Percentiles rank a stretch among this genome's conserved stretches.
Conservation (phyloP, 2,797 vertebrate species). For the Phataginus tetradactyla region DNA sequence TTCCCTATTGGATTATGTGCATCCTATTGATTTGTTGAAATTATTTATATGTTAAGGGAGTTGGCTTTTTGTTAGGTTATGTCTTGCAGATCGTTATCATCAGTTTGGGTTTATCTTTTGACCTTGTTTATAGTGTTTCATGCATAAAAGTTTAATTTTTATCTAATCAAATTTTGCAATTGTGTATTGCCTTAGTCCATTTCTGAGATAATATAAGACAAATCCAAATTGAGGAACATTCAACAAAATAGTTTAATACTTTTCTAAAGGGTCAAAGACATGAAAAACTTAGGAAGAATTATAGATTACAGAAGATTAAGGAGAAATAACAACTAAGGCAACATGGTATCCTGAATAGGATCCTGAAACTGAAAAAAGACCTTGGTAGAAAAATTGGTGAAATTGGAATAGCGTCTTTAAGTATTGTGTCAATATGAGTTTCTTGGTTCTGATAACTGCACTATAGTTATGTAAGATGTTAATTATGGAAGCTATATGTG, state of each 20-base stretch:
- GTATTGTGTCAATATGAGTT: neutral
- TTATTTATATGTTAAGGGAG: neutral
- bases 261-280: neutral
- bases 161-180: neutral
- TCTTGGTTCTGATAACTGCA: neutral
- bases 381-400: neutral
- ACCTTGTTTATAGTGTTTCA: neutral
- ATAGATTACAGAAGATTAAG: neutral
- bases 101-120: neutral
- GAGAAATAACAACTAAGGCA: neutral
- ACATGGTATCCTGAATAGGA: neutral
- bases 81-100: neutral
- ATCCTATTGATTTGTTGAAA: neutral
- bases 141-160: neutral
- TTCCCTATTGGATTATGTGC: neutral
- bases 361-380: neutral
- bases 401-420: neutral
- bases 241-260: neutral
- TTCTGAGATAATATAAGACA: neutral
- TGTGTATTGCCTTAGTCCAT: neutral
- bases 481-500: neutral
- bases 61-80: neutral
- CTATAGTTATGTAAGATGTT: neutral
- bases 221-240: neutral
- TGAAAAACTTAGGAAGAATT: neutral